Evolutionary conservation across 2,888 invertebrate genomes (phyloP).

Genomic region (Cacoxenus indagator): DNA sequence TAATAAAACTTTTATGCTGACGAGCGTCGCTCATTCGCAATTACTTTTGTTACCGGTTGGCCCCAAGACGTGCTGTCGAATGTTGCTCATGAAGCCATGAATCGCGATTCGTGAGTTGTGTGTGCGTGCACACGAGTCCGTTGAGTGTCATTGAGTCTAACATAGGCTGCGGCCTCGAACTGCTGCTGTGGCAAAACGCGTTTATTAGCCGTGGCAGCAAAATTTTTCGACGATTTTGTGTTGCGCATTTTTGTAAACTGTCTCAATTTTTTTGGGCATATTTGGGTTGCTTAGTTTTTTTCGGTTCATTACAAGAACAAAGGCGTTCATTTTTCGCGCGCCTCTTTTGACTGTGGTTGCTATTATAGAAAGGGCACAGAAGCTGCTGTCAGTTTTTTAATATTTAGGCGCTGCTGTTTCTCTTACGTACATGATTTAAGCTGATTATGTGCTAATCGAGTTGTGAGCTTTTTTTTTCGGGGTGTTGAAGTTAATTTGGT

Average conservation of each 20-base stretch:
- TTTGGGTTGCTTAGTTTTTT: constrained; percentile 7
- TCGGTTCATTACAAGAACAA: neutral
- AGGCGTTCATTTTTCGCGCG: neutral
- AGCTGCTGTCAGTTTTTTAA: neutral
- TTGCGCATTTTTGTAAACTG: constrained; percentile 40
- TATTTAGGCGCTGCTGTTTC: neutral
- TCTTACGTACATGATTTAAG: constrained; percentile 34
- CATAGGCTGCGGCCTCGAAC: no score
- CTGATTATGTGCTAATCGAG: constrained; percentile 49
- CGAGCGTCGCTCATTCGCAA: constrained; percentile 35
- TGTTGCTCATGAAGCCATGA: neutral
- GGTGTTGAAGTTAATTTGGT: no score
- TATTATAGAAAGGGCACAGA: constrained; percentile 9
- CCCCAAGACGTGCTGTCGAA: neutral
- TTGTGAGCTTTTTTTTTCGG: constrained; percentile 22
- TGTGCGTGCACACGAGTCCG: no score
- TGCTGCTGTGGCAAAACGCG: neutral
- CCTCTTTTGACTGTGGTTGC: constrained; percentile 26
- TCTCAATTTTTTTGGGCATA: constrained; percentile 44
- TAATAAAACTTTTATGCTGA: constrained; percentile 60
- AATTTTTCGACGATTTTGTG: neutral
- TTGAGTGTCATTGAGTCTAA: neutral
- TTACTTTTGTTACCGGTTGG: constrained; percentile 44
- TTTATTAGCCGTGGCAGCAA: constrained; percentile 3
- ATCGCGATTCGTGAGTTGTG: neutral